Conservation (phyloP, 2,797 vertebrate species). For the Syngnathus acus region DNA sequence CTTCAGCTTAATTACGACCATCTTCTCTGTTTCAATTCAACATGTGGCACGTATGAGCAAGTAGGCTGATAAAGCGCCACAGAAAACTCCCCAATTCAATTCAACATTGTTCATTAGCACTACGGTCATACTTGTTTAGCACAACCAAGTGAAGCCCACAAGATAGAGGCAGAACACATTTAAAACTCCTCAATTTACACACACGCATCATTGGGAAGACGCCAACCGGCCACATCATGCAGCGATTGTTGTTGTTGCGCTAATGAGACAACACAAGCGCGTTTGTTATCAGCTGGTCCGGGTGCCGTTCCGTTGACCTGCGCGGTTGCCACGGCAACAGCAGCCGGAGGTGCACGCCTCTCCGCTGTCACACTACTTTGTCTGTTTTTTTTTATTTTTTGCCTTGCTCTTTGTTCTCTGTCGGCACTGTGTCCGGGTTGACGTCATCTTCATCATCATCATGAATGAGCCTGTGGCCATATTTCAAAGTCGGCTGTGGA, state of each 20-base stretch:
- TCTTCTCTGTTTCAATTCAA: background rate
- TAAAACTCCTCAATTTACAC: background rate
- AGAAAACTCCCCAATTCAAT: background rate
- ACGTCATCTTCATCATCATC: slow-evolving; percentile 2
- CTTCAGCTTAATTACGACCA: too few relatives aligned
- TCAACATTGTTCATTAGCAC: background rate
- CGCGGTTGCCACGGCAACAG: slow-evolving; percentile 51
- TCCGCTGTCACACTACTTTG: slow-evolving; percentile 16
- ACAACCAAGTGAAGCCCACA: background rate
- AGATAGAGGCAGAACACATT: background rate
- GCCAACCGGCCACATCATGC: too few relatives aligned
- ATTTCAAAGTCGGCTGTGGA: background rate
- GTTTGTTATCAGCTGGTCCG: slow-evolving; percentile 15
- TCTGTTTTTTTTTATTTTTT: background rate
- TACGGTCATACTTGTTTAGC: background rate
- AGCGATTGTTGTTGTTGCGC: background rate
- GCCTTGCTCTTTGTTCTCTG: background rate
- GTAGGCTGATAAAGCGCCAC: background rate
- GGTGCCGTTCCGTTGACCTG: slow-evolving; percentile 53
- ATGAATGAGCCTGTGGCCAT: too few relatives aligned
- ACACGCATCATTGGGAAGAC: background rate
- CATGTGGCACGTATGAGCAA: background rate
- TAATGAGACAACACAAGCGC: slow-evolving; percentile 19
- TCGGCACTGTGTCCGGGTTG: background rate
- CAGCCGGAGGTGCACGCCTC: slow-evolving; percentile 14